phyloP scores from a whole-genome alignment of 1,140 invertebrate genomes.

The Sitobion miscanthi region DNA sequence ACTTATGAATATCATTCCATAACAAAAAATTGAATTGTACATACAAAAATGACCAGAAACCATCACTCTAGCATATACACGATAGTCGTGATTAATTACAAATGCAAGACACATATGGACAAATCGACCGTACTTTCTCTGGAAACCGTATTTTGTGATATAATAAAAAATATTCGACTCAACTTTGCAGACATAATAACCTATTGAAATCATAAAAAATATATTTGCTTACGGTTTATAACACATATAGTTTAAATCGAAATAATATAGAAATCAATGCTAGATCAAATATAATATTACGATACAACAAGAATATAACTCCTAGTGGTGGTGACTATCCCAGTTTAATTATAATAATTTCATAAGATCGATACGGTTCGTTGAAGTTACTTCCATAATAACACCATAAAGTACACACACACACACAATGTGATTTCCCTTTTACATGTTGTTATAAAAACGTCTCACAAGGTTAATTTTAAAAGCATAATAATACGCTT shows the following conservation, averaged over 20 bases:
- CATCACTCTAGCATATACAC: conserved; percentile 2
- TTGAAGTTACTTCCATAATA: conserved; percentile 3
- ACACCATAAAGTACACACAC: neutral
- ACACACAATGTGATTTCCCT: conserved; percentile 30
- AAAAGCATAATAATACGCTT: neutral
- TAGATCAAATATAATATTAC: neutral
- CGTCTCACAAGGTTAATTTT: conserved; percentile 46
- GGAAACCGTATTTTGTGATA: neutral
- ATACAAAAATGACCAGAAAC: conserved; percentile 22
- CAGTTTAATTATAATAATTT: conserved; percentile 36
- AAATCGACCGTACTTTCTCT: conserved; percentile 27
- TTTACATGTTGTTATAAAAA: conserved; percentile 36
- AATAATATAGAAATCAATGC: neutral
- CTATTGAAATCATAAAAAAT: neutral
- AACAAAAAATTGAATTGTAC: conserved; percentile 10
- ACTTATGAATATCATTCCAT: neutral
- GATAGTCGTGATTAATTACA: conserved; percentile 35
- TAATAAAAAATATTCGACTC: conserved; percentile 18
- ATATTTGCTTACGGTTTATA: neutral
- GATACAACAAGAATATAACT: neutral
- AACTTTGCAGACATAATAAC: neutral
- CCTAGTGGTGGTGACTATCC: neutral
- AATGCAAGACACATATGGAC: conserved; percentile 33
- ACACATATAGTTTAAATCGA: neutral
- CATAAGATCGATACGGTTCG: conserved; percentile 39